Conservation (phyloP, 2,888 invertebrate genomes). For the Oligia fasciuncula region DNA sequence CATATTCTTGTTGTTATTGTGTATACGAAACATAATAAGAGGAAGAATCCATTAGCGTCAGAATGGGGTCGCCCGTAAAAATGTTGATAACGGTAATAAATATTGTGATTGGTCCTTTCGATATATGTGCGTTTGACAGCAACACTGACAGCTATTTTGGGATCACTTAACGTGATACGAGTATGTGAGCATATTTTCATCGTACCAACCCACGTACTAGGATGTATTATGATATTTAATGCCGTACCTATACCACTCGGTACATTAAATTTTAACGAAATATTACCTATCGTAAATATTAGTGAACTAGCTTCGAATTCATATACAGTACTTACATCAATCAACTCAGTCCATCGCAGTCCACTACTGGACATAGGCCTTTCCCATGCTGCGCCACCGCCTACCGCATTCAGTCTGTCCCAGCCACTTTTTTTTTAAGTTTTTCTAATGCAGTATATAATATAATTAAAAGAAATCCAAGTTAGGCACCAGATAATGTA, state of each 20-base stretch:
- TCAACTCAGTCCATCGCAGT: too few species aligned
- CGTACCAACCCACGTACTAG: background rate
- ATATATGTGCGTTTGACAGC: conserved; percentile 35
- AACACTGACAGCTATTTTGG: conserved; percentile 39
- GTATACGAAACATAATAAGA: conserved; percentile 46
- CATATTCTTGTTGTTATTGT: conserved; percentile 46
- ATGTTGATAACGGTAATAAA: conserved; percentile 61
- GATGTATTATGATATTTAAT: background rate
- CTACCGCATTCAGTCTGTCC: too few species aligned
- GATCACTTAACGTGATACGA: conserved; percentile 40
- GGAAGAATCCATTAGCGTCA: conserved; percentile 57
- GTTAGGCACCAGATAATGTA: background rate
- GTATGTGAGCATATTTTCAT: conserved; percentile 28
- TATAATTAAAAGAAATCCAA: background rate
- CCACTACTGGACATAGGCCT: too few species aligned
- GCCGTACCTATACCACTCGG: background rate
- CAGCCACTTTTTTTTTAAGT: too few species aligned
- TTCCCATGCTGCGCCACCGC: too few species aligned
- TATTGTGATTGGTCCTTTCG: conserved; percentile 52
- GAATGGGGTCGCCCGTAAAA: conserved; percentile 60
- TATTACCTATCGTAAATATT: background rate
- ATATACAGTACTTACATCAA: background rate
- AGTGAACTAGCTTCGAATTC: background rate
- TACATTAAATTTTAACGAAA: background rate
- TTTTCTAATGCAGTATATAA: background rate